phyloP scores from a whole-genome alignment of 2,888 invertebrate species.

The Eupelmus urozonus region DNA sequence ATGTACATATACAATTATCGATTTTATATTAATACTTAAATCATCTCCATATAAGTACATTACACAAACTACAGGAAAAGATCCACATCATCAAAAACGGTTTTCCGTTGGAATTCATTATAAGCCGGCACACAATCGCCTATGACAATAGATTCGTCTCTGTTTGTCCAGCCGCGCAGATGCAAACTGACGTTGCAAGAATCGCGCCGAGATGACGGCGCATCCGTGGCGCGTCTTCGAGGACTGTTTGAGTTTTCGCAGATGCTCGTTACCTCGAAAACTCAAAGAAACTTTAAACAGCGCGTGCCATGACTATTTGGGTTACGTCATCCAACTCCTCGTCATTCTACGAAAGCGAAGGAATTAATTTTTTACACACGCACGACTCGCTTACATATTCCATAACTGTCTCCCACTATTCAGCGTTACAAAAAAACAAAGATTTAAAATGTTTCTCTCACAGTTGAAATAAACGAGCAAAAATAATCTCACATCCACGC shows the following conservation, averaged over 20 bases:
- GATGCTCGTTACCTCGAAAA: slow-evolving; percentile 38
- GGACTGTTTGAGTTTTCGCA: slow-evolving; percentile 45
- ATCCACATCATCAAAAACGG: too few relatives aligned
- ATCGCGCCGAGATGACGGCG: slow-evolving; percentile 16
- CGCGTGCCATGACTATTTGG: slow-evolving; percentile 17
- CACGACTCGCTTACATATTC: background rate
- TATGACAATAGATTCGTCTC: slow-evolving; percentile 29
- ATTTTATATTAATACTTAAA: too few relatives aligned
- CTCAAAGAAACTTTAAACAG: slow-evolving; percentile 18
- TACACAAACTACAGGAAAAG: too few relatives aligned
- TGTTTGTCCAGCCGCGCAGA: slow-evolving; percentile 47
- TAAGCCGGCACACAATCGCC: too few relatives aligned
- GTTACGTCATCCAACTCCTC: slow-evolving; percentile 40
- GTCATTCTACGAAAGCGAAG: slow-evolving; percentile 12
- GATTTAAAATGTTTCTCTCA: background rate
- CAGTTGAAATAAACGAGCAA: background rate
- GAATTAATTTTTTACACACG: slow-evolving; percentile 24
- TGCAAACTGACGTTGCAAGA: slow-evolving; percentile 47
- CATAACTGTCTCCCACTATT: too few relatives aligned
- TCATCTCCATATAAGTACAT: too few relatives aligned
- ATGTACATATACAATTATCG: too few relatives aligned
- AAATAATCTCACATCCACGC: too few relatives aligned
- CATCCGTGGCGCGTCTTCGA: background rate
- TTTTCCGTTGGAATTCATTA: too few relatives aligned
- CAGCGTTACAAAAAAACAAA: too few relatives aligned